Evolutionary conservation across 2,113 vertebrate genomes (phyloP).

Genomic region (Psilopogon haemacephalus): DNA sequence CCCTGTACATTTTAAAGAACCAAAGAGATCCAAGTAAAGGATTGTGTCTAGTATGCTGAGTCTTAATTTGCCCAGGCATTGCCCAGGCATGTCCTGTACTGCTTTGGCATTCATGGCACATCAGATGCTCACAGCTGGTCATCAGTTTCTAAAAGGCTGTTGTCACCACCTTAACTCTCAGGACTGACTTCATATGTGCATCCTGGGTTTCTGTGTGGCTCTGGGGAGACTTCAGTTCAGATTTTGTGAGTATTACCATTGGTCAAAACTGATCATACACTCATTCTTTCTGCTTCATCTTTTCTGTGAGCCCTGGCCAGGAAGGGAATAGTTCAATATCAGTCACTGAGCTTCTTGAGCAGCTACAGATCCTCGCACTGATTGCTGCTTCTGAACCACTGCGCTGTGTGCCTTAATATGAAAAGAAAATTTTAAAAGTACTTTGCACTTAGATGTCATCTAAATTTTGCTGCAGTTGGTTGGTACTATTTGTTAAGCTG

Average conservation of each 20-base stretch:
- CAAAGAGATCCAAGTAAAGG: neutral
- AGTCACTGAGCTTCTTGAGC: neutral
- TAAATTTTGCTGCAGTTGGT: neutral
- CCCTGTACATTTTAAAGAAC: neutral
- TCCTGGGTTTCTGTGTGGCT: neutral
- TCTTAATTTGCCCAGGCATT: neutral
- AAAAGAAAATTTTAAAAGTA: neutral
- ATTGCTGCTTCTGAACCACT: neutral
- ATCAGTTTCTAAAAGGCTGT: neutral
- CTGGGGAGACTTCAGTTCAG: neutral
- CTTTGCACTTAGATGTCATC: neutral
- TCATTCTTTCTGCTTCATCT: accelerated
- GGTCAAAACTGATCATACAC: neutral
- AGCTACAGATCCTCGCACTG: neutral
- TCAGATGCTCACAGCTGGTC: neutral
- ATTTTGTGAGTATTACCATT: neutral
- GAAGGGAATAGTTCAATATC: neutral
- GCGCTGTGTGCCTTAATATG: neutral
- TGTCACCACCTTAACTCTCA: neutral
- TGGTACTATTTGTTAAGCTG: neutral
- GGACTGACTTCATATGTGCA: accelerated
- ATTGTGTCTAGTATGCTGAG: neutral
- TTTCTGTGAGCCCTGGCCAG: neutral
- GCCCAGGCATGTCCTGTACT: neutral
- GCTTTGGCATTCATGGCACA: neutral